Evolutionary conservation across 2,888 invertebrate genomes (phyloP).

Genomic region (Camponotus fellah): DNA sequence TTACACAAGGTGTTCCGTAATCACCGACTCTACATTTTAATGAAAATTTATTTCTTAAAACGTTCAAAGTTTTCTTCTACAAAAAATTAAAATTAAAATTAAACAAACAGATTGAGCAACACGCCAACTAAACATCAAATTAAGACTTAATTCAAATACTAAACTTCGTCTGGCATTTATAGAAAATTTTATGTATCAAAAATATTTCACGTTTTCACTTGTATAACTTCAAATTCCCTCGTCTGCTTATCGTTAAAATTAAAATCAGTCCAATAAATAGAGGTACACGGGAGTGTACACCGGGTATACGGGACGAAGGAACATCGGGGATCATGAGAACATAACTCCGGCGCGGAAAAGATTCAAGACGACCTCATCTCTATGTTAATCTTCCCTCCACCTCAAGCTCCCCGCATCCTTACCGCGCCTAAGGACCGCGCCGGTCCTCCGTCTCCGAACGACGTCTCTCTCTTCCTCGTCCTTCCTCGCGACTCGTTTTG

Average conservation of each 20-base stretch:
- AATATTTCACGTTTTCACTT: not conserved
- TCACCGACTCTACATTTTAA: not conserved
- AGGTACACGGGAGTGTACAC: conserved; percentile 13
- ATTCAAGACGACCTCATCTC: conserved; percentile 77
- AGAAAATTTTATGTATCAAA: not conserved
- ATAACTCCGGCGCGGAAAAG: conserved; percentile 75
- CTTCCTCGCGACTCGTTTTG: conserved; percentile 34
- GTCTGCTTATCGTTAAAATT: not conserved
- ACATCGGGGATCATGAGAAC: conserved; percentile 65
- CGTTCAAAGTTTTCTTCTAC: not conserved
- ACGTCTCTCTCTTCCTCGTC: conserved; percentile 4
- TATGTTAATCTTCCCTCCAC: conserved; percentile 78
- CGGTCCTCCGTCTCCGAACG: not conserved
- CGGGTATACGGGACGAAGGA: conserved; percentile 21
- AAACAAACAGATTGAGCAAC: not conserved
- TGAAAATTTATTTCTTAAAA: not conserved
- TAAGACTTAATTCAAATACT: not conserved
- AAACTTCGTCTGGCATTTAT: not conserved
- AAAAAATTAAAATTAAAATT: not conserved
- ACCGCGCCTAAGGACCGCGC: conserved; percentile 16
- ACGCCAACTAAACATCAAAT: not conserved
- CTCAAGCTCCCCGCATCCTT: conserved; percentile 29
- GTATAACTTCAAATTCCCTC: not conserved
- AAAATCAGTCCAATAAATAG: not conserved
- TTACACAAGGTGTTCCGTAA: not conserved